Percentiles rank a stretch among this genome's conserved stretches.
These are phyloP conservation scores for Phyto melanocephala DNA, from an alignment of 2,888 invertebrate genomes.

Conservation along the genomic window DNA sequence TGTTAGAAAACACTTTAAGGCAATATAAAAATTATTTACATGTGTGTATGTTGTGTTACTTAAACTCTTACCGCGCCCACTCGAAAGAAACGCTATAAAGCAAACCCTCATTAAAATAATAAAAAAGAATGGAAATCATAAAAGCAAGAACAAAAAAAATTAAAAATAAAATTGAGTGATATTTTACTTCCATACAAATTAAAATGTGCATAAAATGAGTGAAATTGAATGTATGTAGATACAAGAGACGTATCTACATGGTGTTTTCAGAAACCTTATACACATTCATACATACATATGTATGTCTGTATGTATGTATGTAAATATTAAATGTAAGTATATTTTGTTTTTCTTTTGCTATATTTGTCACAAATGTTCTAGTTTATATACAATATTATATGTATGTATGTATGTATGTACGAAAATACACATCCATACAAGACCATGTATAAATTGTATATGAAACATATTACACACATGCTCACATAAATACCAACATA, in stretches of 20 bases:
- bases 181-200: not conserved
- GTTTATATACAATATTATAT: not conserved
- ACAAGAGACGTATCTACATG: not conserved
- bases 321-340: not conserved
- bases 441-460: not conserved
- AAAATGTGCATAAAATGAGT: conserved; percentile 18
- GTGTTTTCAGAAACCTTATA: not conserved
- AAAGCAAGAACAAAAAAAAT: not conserved
- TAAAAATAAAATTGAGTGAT: not conserved
- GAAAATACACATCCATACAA: not conserved
- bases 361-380: conserved; percentile 1
- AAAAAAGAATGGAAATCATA: not conserved
- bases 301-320: not conserved
- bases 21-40: too few species aligned
- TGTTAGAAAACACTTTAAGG: not conserved
- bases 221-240: not conserved
- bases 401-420: not conserved
- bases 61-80: conserved; percentile 51
- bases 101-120: conserved; percentile 36
- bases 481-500: too few species aligned
- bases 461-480: too few species aligned
- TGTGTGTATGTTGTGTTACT: not conserved
- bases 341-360: not conserved
- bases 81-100: conserved; percentile 11
- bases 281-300: not conserved